phyloP scores from a whole-genome alignment of 2,797 vertebrate genomes.

The Microctenopoma steveboyesi region DNA sequence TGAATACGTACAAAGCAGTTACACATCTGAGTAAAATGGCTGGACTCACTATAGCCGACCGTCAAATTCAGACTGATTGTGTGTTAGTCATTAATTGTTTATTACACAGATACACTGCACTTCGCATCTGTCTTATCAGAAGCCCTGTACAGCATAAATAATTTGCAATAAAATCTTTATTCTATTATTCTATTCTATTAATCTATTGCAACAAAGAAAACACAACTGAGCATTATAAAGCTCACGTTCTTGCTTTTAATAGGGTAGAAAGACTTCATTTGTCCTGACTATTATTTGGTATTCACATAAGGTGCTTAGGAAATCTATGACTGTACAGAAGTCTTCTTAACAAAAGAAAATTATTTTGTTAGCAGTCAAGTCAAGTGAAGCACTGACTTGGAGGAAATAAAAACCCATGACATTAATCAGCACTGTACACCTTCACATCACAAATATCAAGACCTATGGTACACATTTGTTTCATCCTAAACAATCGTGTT shows the following conservation, averaged over 20 bases:
- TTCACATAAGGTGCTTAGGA: conserved; percentile 74
- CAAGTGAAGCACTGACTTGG: conserved; percentile 16
- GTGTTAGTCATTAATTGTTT: conserved; percentile 12
- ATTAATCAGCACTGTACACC: conserved; percentile 54
- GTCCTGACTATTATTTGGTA: conserved; percentile 64
- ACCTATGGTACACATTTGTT: conserved; percentile 37
- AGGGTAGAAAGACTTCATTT: conserved; percentile 12
- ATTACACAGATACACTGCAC: conserved; percentile 15
- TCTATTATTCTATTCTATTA: too few relatives aligned
- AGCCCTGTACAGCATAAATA: conserved; percentile 6
- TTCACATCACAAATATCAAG: conserved; percentile 53
- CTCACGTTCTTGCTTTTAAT: conserved; percentile 12
- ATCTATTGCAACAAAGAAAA: conserved; percentile 2
- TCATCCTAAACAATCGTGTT: not conserved
- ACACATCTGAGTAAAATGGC: conserved; percentile 6
- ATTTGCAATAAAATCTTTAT: not conserved
- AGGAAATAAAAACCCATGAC: conserved; percentile 1
- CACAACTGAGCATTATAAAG: conserved; percentile 9
- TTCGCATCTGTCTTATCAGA: conserved; percentile 29
- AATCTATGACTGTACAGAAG: conserved; percentile 56
- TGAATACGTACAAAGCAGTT: conserved; percentile 32
- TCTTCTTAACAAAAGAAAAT: conserved; percentile 26
- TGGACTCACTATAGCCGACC: conserved; percentile 10
- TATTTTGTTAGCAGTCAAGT: conserved; percentile 16
- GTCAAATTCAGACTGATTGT: conserved; percentile 40